Conservation (phyloP, 1,140 invertebrate species). For the Zaprionus camerounensis region DNA sequence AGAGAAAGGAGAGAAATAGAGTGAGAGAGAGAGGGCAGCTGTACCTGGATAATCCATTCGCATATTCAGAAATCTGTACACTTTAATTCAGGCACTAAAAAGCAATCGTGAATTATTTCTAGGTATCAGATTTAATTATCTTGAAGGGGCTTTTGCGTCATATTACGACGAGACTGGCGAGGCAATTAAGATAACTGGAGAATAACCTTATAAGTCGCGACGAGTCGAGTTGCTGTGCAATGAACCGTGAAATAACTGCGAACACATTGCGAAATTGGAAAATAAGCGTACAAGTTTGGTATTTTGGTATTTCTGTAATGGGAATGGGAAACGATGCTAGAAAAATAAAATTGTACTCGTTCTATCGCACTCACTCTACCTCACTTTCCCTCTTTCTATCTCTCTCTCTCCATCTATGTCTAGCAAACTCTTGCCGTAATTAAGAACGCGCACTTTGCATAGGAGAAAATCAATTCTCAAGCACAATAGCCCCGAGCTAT, state of each 20-base stretch:
- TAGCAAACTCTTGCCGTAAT: conserved; percentile 37
- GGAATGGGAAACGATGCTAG: conserved; percentile 42
- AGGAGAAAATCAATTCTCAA: conserved; percentile 50
- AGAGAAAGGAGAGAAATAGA: not conserved
- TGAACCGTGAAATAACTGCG: conserved; percentile 41
- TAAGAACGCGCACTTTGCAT: conserved; percentile 20
- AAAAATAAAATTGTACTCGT: conserved; percentile 6
- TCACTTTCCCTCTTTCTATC: not conserved
- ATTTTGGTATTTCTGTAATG: conserved; percentile 49
- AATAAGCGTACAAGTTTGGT: conserved; percentile 25
- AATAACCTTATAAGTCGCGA: conserved; percentile 40
- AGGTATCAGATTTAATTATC: not conserved
- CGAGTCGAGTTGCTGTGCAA: conserved; percentile 10
- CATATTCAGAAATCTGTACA: not conserved
- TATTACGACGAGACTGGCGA: not conserved
- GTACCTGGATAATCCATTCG: conserved; percentile 1
- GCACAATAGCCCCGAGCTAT: conserved; percentile 55
- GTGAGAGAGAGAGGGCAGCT: not conserved
- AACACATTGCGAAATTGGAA: conserved; percentile 1
- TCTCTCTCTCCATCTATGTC: not conserved
- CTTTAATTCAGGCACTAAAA: conserved; percentile 10
- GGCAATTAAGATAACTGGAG: conserved; percentile 41
- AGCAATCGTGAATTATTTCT: conserved; percentile 8
- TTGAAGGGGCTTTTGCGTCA: conserved; percentile 9
- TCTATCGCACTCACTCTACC: not conserved